phyloP scores from a whole-genome alignment of 2,113 vertebrate genomes.

The Oryzias curvinotus region DNA sequence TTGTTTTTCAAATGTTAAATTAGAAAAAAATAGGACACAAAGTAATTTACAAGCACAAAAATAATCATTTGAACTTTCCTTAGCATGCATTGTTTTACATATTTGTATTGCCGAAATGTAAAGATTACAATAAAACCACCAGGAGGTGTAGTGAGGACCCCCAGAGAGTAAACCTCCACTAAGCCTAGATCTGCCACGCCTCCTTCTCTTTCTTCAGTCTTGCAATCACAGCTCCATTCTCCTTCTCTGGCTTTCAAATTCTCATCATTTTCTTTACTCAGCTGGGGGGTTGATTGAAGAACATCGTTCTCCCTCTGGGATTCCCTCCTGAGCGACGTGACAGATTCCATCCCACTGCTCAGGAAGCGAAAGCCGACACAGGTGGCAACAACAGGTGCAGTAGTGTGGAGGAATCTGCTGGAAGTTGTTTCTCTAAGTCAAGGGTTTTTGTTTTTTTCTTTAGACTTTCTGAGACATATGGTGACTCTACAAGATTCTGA shows the following conservation, averaged over 20 bases:
- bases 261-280: constrained; percentile 31
- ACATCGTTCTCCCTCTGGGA: constrained; percentile 62
- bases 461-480: not conserved
- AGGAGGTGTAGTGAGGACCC: constrained; percentile 24
- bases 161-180: constrained; percentile 22
- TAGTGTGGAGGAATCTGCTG: not conserved
- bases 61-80: constrained; percentile 8
- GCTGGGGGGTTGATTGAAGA: constrained; percentile 52
- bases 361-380: constrained; percentile 35
- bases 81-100: constrained; percentile 12
- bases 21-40: not conserved
- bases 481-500: too few species aligned
- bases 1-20: constrained; percentile 15
- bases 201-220: constrained; percentile 12
- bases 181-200: constrained; percentile 14
- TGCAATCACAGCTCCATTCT: constrained; percentile 18
- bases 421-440: not conserved
- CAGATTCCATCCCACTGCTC: constrained; percentile 38
- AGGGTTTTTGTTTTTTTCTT: not conserved
- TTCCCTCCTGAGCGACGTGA: constrained; percentile 45
- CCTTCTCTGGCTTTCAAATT: constrained; percentile 34
- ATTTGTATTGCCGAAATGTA: constrained; percentile 36
- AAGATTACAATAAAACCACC: constrained; percentile 25
- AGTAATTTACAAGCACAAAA: not conserved
- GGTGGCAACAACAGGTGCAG: constrained; percentile 20